These are phyloP conservation scores for Bufo gargarizans DNA, from an alignment of 2,113 vertebrate genomes.

Conservation along the genomic window DNA sequence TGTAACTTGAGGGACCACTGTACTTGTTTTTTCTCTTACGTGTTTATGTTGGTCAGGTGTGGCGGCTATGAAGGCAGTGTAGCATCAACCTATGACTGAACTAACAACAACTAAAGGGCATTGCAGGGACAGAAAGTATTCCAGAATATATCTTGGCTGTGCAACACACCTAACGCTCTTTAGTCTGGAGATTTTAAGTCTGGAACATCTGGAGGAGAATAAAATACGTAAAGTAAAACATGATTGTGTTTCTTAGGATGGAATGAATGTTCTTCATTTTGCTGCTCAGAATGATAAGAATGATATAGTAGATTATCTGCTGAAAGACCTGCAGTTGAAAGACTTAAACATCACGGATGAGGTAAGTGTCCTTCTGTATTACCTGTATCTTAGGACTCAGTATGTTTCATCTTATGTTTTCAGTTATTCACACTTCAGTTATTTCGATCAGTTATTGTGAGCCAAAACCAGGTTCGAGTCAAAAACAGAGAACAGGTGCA, in stretches of 20 bases:
- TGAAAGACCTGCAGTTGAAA: constrained; percentile 84
- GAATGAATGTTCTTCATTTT: constrained; percentile 86
- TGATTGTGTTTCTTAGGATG: constrained; percentile 73
- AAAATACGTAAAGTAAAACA: neutral
- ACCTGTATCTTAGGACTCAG: neutral
- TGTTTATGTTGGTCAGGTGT: too few species aligned
- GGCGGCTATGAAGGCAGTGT: too few species aligned
- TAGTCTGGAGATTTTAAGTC: neutral
- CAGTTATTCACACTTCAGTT: too few species aligned
- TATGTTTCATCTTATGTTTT: too few species aligned
- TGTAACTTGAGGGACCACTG: too few species aligned
- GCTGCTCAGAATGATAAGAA: constrained; percentile 85
- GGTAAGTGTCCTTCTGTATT: constrained; percentile 62
- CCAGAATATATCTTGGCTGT: neutral
- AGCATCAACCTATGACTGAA: too few species aligned
- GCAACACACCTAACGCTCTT: neutral
- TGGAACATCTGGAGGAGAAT: neutral
- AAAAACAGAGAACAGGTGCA: too few species aligned
- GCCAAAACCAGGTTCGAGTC: too few species aligned
- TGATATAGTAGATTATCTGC: constrained; percentile 81
- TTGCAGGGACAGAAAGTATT: neutral
- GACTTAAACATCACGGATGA: constrained; percentile 82
- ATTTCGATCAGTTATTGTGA: too few species aligned
- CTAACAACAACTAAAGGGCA: too few species aligned
- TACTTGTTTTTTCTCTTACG: too few species aligned